Evolutionary conservation across 2,888 invertebrate species (phyloP).

Genomic region (Tachina fera): DNA sequence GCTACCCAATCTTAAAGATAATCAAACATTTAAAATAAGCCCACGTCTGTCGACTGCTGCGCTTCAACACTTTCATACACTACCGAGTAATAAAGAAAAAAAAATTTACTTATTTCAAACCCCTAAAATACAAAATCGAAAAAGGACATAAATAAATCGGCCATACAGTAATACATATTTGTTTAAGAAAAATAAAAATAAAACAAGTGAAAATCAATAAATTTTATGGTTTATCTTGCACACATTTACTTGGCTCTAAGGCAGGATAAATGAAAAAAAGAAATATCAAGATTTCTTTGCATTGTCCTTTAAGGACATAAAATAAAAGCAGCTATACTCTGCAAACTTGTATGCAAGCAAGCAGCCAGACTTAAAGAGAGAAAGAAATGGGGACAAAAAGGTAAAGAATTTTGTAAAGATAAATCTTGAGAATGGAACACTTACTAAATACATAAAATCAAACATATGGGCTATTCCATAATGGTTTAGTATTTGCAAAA

Average conservation of each 20-base stretch:
- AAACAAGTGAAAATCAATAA: constrained; percentile 56
- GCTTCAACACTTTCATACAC: constrained; percentile 42
- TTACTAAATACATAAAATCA: constrained; percentile 1
- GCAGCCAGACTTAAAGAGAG: constrained; percentile 18
- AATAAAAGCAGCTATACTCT: constrained; percentile 23
- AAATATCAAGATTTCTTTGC: constrained; percentile 61
- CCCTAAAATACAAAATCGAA: background rate
- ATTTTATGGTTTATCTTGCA: constrained; percentile 50
- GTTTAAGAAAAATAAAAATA: background rate
- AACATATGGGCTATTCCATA: constrained; percentile 21
- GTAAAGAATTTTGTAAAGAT: constrained; percentile 27
- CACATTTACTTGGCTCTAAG: constrained; percentile 42
- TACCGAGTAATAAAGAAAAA: background rate
- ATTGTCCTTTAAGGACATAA: constrained; percentile 52
- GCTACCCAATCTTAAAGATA: background rate
- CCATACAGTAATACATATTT: constrained; percentile 19
- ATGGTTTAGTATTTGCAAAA: background rate
- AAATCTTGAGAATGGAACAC: constrained; percentile 55
- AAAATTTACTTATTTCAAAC: background rate
- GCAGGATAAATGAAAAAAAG: constrained; percentile 12
- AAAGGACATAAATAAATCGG: constrained; percentile 28
- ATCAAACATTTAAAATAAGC: constrained; percentile 33
- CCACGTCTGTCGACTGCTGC: constrained; percentile 45
- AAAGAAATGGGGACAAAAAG: background rate
- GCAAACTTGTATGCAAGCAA: constrained; percentile 1